Evolutionary conservation across 35 echinoderm and acorn worm genomes (phyloP).

Genomic region (Lytechinus variegatus): DNA sequence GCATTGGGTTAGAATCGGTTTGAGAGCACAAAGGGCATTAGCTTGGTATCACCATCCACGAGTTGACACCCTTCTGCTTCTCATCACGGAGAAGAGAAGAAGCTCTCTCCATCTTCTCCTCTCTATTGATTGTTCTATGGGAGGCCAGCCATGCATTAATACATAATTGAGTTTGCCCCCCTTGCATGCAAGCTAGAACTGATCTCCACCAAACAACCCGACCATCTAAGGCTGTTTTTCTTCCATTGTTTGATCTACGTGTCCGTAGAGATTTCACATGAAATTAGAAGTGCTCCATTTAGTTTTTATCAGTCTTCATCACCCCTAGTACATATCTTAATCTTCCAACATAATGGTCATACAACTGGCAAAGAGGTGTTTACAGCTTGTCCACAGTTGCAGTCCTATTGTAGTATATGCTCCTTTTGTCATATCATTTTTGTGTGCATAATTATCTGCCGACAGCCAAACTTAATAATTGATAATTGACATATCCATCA

Average conservation of each 20-base stretch:
- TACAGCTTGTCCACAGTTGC: background rate
- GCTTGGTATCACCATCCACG: background rate
- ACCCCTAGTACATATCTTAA: background rate
- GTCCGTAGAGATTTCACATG: background rate
- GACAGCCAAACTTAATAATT: too few relatives aligned
- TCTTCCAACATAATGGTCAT: background rate
- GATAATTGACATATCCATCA: too few relatives aligned
- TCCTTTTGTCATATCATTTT: too few relatives aligned
- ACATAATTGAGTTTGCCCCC: slow-evolving; percentile 28
- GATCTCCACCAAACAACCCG: background rate
- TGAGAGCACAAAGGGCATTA: background rate
- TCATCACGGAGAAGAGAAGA: background rate
- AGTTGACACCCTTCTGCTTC: background rate
- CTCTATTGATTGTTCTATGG: background rate
- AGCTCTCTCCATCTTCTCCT: background rate
- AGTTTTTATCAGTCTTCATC: background rate
- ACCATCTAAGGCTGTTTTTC: background rate
- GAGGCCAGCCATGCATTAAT: slow-evolving; percentile 36
- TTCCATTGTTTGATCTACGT: background rate
- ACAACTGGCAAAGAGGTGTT: background rate
- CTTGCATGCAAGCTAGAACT: background rate
- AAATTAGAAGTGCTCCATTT: background rate
- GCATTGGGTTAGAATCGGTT: background rate
- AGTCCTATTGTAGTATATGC: too few relatives aligned
- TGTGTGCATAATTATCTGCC: too few relatives aligned